Evolutionary conservation across 2,888 invertebrate species (phyloP).

Genomic region (Hypena proboscidalis): DNA sequence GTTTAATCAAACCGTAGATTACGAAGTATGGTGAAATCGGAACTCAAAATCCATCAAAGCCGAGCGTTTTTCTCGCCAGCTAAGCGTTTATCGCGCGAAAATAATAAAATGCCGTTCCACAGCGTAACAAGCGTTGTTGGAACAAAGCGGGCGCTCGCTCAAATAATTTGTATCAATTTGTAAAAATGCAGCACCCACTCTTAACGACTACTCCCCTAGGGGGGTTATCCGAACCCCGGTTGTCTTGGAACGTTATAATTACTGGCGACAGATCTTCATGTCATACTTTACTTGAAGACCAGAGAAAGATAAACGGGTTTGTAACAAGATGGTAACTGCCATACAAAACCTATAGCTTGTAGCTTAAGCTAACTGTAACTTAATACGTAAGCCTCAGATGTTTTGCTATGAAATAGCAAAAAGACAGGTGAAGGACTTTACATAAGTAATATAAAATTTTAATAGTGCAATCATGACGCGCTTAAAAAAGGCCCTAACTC

Average conservation of each 20-base stretch:
- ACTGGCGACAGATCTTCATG: slow-evolving; percentile 60
- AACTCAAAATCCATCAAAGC: no score
- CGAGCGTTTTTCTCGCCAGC: slow-evolving; percentile 33
- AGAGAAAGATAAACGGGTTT: slow-evolving; percentile 14
- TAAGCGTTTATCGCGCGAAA: slow-evolving; percentile 57
- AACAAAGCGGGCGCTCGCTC: slow-evolving; percentile 84
- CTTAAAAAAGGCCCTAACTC: no score
- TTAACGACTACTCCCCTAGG: slow-evolving; percentile 53
- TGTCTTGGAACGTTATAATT: slow-evolving; percentile 72
- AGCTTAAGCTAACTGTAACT: no score
- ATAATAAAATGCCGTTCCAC: slow-evolving; percentile 83
- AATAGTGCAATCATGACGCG: no score
- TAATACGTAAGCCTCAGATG: no score
- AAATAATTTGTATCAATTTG: slow-evolving; percentile 86
- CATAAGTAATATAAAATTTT: no score
- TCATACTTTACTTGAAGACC: slow-evolving; percentile 41
- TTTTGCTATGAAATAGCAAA: no score
- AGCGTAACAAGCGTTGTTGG: slow-evolving; percentile 84
- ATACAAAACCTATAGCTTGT: no score
- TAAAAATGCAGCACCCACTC: slow-evolving; percentile 80
- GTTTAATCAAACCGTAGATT: no score
- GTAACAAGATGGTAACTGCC: slow-evolving; percentile 9
- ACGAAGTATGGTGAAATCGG: no score
- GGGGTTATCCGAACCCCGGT: slow-evolving; percentile 43
- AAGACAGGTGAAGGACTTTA: no score